These are phyloP conservation scores for Nyctereutes procyonoides DNA, from an alignment of 2,113 vertebrate genomes.

Conservation along the genomic window DNA sequence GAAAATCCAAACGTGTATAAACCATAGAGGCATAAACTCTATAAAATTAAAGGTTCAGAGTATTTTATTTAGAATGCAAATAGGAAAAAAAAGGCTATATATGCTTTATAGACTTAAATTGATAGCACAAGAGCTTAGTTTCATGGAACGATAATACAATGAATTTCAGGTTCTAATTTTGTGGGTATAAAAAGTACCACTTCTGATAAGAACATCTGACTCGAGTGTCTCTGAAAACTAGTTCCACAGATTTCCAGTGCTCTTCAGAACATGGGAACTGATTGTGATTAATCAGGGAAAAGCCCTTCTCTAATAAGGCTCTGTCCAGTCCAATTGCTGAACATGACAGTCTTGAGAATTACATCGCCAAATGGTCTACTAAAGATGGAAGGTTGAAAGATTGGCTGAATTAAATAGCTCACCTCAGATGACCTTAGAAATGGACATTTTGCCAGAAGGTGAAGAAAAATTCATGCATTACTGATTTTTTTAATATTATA, in stretches of 20 bases:
- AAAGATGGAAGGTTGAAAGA: slow-evolving; percentile 71
- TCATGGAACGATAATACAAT: slow-evolving; percentile 60
- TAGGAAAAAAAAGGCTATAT: background rate
- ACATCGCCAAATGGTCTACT: slow-evolving; percentile 74
- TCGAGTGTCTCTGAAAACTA: slow-evolving; percentile 76
- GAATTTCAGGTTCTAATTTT: slow-evolving; percentile 76
- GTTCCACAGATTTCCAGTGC: slow-evolving; percentile 78
- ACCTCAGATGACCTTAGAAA: slow-evolving; percentile 72
- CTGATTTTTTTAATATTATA: slow-evolving; percentile 61
- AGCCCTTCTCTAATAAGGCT: slow-evolving; percentile 80
- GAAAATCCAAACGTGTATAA: background rate
- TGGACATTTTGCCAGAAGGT: slow-evolving; percentile 43
- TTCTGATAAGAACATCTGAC: slow-evolving; percentile 76
- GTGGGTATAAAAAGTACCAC: slow-evolving; percentile 67
- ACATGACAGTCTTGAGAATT: slow-evolving; percentile 81
- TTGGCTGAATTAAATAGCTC: slow-evolving; percentile 75
- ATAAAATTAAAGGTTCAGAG: slow-evolving; percentile 17
- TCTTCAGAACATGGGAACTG: slow-evolving; percentile 78
- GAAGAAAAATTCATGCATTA: slow-evolving; percentile 55
- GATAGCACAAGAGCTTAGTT: background rate
- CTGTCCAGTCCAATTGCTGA: slow-evolving; percentile 80
- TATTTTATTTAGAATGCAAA: slow-evolving; percentile 40
- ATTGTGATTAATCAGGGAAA: slow-evolving; percentile 83
- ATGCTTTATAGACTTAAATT: background rate
- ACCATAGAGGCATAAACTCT: background rate